These are phyloP conservation scores for Rhagoletis pomonella DNA, from an alignment of 1,140 invertebrate species.

Conservation along the genomic window DNA sequence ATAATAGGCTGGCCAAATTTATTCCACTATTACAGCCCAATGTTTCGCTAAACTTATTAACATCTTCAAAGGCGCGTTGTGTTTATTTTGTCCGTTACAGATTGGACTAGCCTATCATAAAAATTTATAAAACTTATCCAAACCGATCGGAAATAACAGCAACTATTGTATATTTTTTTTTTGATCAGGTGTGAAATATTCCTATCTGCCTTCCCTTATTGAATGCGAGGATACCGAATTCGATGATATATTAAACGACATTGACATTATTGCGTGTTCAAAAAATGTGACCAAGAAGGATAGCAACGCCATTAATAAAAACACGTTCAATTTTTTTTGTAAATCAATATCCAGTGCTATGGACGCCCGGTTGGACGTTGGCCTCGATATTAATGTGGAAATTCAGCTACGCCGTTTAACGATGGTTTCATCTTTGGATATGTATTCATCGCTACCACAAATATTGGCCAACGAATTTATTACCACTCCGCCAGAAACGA, in stretches of 20 bases:
- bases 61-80: no score
- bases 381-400: conserved; percentile 83
- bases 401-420: conserved; percentile 82
- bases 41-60: no score
- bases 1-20: no score
- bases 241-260: conserved; percentile 82
- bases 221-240: conserved; percentile 85
- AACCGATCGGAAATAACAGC: no score
- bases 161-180: no score
- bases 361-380: conserved; percentile 86
- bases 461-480: conserved; percentile 72
- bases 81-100: no score
- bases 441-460: conserved; percentile 74
- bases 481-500: conserved; percentile 69
- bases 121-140: no score
- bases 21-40: no score
- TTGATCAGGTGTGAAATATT: conserved; percentile 66
- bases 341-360: conserved; percentile 81
- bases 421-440: conserved; percentile 72
- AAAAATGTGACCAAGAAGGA: conserved; percentile 75
- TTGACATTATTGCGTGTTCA: conserved; percentile 79
- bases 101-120: no score
- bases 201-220: conserved; percentile 79
- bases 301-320: conserved; percentile 65
- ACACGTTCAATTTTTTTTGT: conserved; percentile 70